Conservation (phyloP, 2,113 vertebrate genomes). For the Plotosus lineatus region DNA sequence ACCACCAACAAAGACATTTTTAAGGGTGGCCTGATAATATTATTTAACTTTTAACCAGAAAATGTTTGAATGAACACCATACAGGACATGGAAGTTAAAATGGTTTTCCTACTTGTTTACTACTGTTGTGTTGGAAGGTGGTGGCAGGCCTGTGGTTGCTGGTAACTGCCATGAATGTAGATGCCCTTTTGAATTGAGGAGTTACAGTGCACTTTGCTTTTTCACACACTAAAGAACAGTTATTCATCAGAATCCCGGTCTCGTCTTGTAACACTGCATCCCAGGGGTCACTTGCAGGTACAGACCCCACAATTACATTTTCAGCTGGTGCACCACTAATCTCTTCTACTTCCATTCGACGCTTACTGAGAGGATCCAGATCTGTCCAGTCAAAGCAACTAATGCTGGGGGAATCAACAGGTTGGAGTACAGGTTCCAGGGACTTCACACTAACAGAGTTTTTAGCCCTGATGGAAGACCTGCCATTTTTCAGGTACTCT, state of each 20-base stretch:
- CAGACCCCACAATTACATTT: slow-evolving; percentile 50
- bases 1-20: too few species aligned
- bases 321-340: slow-evolving; percentile 35
- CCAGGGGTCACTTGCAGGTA: slow-evolving; percentile 87
- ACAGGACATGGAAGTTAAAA: neutral
- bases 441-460: slow-evolving; percentile 71
- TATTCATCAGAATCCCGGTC: slow-evolving; percentile 63
- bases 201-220: slow-evolving; percentile 58
- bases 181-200: slow-evolving; percentile 70
- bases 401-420: slow-evolving; percentile 71
- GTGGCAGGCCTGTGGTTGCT: slow-evolving; percentile 82
- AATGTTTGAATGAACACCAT: neutral
- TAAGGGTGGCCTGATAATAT: too few species aligned
- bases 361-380: slow-evolving; percentile 91
- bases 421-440: slow-evolving; percentile 67
- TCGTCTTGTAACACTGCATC: slow-evolving; percentile 90
- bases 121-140: slow-evolving; percentile 71
- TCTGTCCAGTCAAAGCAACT: slow-evolving; percentile 93
- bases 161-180: slow-evolving; percentile 79
- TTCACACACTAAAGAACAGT: slow-evolving; percentile 66
- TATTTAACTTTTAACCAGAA: neutral
- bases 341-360: slow-evolving; percentile 79
- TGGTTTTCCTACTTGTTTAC: slow-evolving; percentile 75
- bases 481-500: slow-evolving; percentile 90
- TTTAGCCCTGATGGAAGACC: slow-evolving; percentile 74